These are phyloP conservation scores for Mylabris phalerata DNA, from an alignment of 1,140 invertebrate species.

Conservation along the genomic window DNA sequence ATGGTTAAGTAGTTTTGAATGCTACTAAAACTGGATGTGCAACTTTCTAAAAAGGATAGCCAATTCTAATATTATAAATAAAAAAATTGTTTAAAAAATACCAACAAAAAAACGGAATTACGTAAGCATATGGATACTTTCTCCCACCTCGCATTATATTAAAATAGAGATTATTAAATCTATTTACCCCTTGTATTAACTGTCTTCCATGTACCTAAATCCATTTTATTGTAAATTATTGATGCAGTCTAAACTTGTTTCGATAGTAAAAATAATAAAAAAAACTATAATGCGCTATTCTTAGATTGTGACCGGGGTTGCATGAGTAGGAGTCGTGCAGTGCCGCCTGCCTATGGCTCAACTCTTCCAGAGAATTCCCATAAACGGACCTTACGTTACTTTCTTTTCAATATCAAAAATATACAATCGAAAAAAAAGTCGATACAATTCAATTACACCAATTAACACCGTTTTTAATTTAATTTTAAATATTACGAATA, in stretches of 20 bases:
- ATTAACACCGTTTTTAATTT: neutral
- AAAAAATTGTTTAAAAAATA: constrained; percentile 2
- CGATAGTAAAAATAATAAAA: too few relatives aligned
- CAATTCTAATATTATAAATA: neutral
- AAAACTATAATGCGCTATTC: constrained; percentile 21
- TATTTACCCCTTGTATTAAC: constrained; percentile 26
- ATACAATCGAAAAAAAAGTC: neutral
- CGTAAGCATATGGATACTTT: neutral
- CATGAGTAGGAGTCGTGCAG: constrained; percentile 23
- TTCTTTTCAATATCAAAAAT: neutral
- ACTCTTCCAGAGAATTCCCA: constrained; percentile 16
- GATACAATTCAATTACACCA: neutral
- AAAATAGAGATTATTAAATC: constrained; percentile 5
- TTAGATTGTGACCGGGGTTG: constrained; percentile 25
- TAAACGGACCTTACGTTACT: constrained; percentile 19
- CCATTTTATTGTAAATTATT: neutral
- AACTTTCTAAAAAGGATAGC: constrained; percentile 14
- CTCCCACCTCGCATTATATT: neutral
- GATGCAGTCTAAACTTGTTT: neutral
- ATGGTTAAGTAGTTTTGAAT: neutral
- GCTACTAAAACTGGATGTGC: constrained; percentile 11
- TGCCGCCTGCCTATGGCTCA: too few relatives aligned
- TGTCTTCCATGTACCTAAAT: constrained; percentile 18
- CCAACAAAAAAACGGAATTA: neutral
- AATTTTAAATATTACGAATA: neutral